Conservation (phyloP, 1,140 invertebrate genomes). For the Drosophila watanabei region DNA sequence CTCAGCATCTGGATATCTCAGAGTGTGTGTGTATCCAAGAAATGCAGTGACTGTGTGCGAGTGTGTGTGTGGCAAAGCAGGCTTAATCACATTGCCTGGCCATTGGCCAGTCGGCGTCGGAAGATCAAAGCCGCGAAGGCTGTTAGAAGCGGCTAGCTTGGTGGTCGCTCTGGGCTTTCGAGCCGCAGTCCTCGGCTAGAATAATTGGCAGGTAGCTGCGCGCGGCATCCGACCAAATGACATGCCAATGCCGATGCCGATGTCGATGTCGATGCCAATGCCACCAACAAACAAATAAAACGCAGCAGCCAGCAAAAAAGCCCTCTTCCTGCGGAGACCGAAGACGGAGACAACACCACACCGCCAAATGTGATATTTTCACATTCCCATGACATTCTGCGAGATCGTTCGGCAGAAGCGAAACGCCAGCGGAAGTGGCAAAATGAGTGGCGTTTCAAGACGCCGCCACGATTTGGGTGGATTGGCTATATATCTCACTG, state of each 20-base stretch:
- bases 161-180: conserved; percentile 66
- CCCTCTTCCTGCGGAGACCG: conserved; percentile 49
- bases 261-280: conserved; percentile 4
- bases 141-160: conserved; percentile 80
- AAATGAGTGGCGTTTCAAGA: conserved; percentile 82
- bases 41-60: conserved; percentile 13
- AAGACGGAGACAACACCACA: conserved; percentile 15
- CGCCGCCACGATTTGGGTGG: conserved; percentile 63
- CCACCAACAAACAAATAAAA: conserved; percentile 49
- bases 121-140: conserved; percentile 74
- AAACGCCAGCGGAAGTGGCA: conserved; percentile 79
- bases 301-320: conserved; percentile 45
- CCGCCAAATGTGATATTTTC: conserved; percentile 72
- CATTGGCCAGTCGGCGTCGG: conserved; percentile 77
- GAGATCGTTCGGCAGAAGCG: conserved; percentile 17
- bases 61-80: conserved; percentile 51
- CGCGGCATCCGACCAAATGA: conserved; percentile 71
- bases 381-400: conserved; percentile 79
- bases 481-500: conserved; percentile 36
- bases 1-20: conserved; percentile 3
- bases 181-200: conserved; percentile 54
- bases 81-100: conserved; percentile 85
- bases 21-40: conserved; percentile 9
- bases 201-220: conserved; percentile 80
- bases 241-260: conserved; percentile 60